Conservation (phyloP, 2,888 invertebrate genomes). For the Bimastos eiseni region DNA sequence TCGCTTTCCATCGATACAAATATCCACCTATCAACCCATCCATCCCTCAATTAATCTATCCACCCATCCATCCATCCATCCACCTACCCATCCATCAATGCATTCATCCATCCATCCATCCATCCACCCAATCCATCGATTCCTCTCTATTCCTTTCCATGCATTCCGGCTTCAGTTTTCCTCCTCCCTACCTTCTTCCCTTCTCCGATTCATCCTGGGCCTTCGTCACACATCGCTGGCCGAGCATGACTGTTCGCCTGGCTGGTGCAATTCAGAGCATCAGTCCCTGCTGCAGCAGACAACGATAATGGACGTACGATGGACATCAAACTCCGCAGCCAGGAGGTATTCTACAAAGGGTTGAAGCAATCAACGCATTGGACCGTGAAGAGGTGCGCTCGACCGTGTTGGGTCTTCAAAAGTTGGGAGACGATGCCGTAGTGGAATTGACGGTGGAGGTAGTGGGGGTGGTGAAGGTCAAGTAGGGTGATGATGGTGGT, state of each 20-base stretch:
- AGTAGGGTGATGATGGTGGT: no score
- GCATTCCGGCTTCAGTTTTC: neutral
- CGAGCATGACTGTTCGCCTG: neutral
- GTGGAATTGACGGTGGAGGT: neutral
- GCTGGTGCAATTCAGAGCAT: neutral
- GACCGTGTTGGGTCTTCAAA: neutral
- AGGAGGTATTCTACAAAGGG: neutral
- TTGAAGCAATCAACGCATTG: neutral
- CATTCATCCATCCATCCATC: neutral
- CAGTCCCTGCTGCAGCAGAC: neutral
- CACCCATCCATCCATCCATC: neutral
- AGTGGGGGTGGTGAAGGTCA: no score
- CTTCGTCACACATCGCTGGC: neutral
- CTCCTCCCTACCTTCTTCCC: neutral
- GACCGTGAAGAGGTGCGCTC: neutral
- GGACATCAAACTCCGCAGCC: neutral
- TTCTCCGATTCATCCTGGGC: neutral
- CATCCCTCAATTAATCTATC: no score
- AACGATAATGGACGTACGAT: neutral
- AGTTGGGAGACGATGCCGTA: neutral
- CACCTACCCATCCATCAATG: neutral
- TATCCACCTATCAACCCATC: neutral
- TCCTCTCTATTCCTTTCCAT: neutral
- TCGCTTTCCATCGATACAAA: no score
- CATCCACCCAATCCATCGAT: neutral